phyloP scores from a whole-genome alignment of 1,140 invertebrate species.

The Chionoecetes opilio region DNA sequence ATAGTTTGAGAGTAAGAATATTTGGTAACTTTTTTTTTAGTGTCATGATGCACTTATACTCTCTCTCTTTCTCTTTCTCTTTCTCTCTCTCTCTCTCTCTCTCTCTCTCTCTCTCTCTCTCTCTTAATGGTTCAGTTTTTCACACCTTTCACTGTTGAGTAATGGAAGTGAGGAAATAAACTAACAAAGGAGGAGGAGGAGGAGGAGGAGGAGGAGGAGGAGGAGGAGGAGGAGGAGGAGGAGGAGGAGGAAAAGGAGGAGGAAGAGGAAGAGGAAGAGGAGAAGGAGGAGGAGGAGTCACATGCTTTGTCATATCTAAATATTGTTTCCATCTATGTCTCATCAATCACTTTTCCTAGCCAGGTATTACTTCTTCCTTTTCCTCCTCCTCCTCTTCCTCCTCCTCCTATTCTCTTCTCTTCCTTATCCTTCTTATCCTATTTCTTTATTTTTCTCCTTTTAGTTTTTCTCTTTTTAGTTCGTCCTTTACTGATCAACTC shows the following conservation, averaged over 20 bases:
- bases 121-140: not conserved
- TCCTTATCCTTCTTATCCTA: not conserved
- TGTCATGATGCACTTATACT: too few species aligned
- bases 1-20: too few species aligned
- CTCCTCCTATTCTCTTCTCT: not conserved
- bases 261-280: not conserved
- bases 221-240: slow-evolving; percentile 10
- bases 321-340: not conserved
- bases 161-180: not conserved
- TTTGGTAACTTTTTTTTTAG: too few species aligned
- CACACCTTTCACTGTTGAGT: not conserved
- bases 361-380: not conserved
- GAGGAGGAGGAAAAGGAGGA: slow-evolving; percentile 5
- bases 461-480: not conserved
- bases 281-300: not conserved
- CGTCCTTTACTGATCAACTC: too few species aligned
- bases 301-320: too few species aligned
- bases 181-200: too few species aligned
- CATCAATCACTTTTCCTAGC: not conserved
- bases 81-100: slow-evolving; percentile 11
- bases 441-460: not conserved
- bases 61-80: too few species aligned
- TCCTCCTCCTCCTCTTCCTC: not conserved
- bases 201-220: too few species aligned
- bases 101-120: not conserved